Base-by-base conservation (phyloP, 2,888 invertebrate species). In the Plutella xylostella region DNA sequence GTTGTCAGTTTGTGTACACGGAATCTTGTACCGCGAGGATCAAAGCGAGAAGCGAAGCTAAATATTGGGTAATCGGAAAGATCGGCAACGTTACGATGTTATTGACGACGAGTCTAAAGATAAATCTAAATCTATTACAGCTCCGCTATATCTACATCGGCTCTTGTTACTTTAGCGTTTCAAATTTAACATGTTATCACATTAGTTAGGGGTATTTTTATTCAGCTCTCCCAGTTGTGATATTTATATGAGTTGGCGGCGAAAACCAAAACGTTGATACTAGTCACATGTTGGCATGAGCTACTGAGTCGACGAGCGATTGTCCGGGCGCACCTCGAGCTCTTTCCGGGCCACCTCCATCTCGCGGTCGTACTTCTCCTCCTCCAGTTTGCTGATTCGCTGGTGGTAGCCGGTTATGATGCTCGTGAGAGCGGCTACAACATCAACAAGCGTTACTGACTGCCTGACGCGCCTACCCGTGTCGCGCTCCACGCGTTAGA, bases 281-380 rank as follows among this genome's bases (percentile, higher is more conserved):
- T 80, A 82, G 80, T 82, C 78, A 82, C 82, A 79, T 72, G 61
- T 72, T 71, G 73, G 76, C 78, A 77, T 72, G 65, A 75, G 63
- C 79, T 83, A 80, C 71, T 71, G 62, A 77, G 77, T 77, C 71
- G 75, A 62, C 64, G 74, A 74, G 79, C 79, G 68, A 69, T 65
- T 66, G 63, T 55, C 76, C 72, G 66, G 72, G 71, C 88, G 88
- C 89, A 97, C 97, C 95, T 98, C 97, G 82, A 92, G 89, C 79
- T 95, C 94, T 91, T 94, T 97, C 87, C 91, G 92, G 85, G 94
- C 90, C 85, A 97, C 96, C 87, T 94, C 94, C 86, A 92, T 90
- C 88, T 99, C 98, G 88, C 96, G 91, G 89, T 99, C 98, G 89
- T 95, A 98, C 89, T 98, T 98, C 87, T 92, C 89, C 78, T 91